Evolutionary conservation across 2,888 invertebrate species (phyloP).

Genomic region (Melolontha melolontha): DNA sequence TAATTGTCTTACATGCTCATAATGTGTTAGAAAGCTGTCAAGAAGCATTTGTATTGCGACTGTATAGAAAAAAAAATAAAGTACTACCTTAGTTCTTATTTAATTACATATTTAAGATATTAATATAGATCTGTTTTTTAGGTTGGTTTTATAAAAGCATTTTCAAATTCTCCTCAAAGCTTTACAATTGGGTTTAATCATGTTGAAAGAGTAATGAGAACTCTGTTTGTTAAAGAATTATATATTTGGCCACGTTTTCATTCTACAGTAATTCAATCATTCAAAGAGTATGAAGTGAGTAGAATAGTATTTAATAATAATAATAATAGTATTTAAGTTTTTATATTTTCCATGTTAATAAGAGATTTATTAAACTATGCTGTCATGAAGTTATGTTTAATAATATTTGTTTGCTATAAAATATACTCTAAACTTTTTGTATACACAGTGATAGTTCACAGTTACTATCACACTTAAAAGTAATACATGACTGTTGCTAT

Average conservation of each 20-base stretch:
- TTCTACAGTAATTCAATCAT: slow-evolving; percentile 71
- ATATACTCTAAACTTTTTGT: too few species aligned
- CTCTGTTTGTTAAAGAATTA: slow-evolving; percentile 90
- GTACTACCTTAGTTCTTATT: slow-evolving; percentile 61
- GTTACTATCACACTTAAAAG: too few species aligned
- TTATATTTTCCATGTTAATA: neutral
- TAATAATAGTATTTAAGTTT: too few species aligned
- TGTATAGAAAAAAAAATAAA: slow-evolving; percentile 94
- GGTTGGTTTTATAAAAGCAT: slow-evolving; percentile 95
- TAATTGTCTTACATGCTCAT: slow-evolving; percentile 92
- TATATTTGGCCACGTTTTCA: slow-evolving; percentile 94
- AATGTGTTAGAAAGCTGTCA: slow-evolving; percentile 89
- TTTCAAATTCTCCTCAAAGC: slow-evolving; percentile 88
- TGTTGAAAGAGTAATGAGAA: slow-evolving; percentile 94
- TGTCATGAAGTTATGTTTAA: too few species aligned
- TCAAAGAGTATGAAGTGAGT: slow-evolving; percentile 71
- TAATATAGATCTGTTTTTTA: slow-evolving; percentile 64
- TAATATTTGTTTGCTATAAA: too few species aligned
- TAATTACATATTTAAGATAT: slow-evolving; percentile 31
- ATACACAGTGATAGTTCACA: too few species aligned
- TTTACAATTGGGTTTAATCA: slow-evolving; percentile 93
- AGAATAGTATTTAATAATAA: too few species aligned
- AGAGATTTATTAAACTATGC: neutral
- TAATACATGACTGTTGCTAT: too few species aligned
- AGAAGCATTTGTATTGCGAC: slow-evolving; percentile 92